These are phyloP conservation scores for Villa cingulata DNA, from an alignment of 2,888 invertebrate species.

Conservation along the genomic window DNA sequence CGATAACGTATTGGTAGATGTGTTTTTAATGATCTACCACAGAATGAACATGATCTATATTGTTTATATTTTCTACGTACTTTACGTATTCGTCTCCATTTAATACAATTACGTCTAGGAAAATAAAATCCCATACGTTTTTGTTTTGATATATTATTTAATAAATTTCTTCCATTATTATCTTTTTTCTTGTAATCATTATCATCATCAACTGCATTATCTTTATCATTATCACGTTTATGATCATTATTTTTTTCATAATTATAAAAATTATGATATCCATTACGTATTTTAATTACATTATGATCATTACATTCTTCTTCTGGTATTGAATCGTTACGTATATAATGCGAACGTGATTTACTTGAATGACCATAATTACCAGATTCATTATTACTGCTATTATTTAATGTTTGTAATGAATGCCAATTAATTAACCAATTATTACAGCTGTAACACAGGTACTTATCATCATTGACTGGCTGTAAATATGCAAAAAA, in stretches of 20 bases:
- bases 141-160: background rate
- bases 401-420: slow-evolving; percentile 27
- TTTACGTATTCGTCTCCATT: slow-evolving; percentile 12
- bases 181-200: background rate
- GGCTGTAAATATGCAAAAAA: slow-evolving; percentile 27
- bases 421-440: slow-evolving; percentile 37
- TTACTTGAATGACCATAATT: slow-evolving; percentile 22
- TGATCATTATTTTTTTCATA: no score
- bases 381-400: slow-evolving; percentile 27
- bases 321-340: slow-evolving; percentile 17
- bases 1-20: slow-evolving; percentile 1
- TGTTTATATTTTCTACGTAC: slow-evolving; percentile 17
- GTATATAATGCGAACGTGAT: slow-evolving; percentile 26
- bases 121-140: slow-evolving; percentile 15
- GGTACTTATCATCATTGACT: slow-evolving; percentile 33
- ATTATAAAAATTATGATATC: no score
- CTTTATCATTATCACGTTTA: background rate
- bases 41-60: slow-evolving; percentile 17
- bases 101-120: slow-evolving; percentile 12
- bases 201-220: background rate
- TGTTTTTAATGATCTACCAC: slow-evolving; percentile 15
- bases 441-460: slow-evolving; percentile 36
- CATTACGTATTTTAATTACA: background rate
- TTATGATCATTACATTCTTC: slow-evolving; percentile 5
- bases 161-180: background rate